Conservation (phyloP, 2,113 vertebrate species). For the Clupea harengus region DNA sequence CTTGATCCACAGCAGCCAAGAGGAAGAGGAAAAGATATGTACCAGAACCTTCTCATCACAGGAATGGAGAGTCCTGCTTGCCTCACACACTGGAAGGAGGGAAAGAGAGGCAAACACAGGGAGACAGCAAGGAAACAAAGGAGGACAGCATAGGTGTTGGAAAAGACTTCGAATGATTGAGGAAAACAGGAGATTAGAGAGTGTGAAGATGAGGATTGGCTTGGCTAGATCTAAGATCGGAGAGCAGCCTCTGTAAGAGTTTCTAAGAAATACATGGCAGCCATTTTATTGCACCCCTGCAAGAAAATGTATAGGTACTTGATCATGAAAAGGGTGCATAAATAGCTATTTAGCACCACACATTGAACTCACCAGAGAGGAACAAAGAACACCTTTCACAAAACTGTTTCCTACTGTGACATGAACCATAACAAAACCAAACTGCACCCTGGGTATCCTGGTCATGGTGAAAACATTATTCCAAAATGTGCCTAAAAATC, state of each 20-base stretch:
- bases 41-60: conserved; percentile 25
- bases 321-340: background rate
- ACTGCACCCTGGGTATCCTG: background rate
- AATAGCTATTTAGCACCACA: background rate
- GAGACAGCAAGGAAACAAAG: conserved; percentile 6
- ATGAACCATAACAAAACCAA: background rate
- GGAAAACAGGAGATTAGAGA: conserved; percentile 25
- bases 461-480: background rate
- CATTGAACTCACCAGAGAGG: background rate
- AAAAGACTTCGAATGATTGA: conserved; percentile 26
- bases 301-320: background rate
- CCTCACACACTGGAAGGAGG: conserved; percentile 33
- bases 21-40: conserved; percentile 11
- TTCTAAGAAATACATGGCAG: background rate
- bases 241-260: background rate
- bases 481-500: conserved; percentile 10
- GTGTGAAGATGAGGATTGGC: background rate
- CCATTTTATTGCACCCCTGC: background rate
- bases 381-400: background rate
- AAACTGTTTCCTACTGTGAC: background rate
- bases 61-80: conserved; percentile 30
- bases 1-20: background rate
- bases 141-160: conserved; percentile 12
- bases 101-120: conserved; percentile 2
- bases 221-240: background rate